Evolutionary conservation across 2,888 invertebrate genomes (phyloP).

Genomic region (Glaucopsyche alexis): DNA sequence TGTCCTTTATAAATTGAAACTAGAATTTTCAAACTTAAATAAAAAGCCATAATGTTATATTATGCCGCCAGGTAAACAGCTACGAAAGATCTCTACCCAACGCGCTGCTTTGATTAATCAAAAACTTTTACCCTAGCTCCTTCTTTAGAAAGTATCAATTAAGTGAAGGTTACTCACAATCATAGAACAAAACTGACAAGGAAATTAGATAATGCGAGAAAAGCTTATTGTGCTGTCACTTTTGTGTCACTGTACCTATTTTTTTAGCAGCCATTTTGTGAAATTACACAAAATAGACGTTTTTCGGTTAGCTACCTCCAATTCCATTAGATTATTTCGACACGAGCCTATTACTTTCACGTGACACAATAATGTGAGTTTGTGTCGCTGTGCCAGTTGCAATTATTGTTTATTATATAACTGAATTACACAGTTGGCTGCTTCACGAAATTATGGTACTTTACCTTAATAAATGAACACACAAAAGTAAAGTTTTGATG

Average conservation of each 20-base stretch:
- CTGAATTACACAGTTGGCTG: conserved; percentile 20
- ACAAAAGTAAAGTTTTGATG: neutral
- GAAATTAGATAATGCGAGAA: conserved; percentile 75
- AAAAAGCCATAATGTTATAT: too few species aligned
- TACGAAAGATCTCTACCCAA: neutral
- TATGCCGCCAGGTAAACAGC: too few species aligned
- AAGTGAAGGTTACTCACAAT: neutral
- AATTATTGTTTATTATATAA: conserved; percentile 25
- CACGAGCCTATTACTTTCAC: conserved; percentile 18
- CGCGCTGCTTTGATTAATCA: neutral
- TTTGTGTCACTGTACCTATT: conserved; percentile 66
- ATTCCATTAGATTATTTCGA: conserved; percentile 32
- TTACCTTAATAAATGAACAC: neutral
- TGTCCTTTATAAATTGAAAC: too few species aligned
- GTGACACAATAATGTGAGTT: conserved; percentile 15
- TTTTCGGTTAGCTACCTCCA: conserved; percentile 72
- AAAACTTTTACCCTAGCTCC: neutral
- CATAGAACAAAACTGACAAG: conserved; percentile 53
- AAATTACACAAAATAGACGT: conserved; percentile 76
- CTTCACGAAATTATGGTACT: neutral
- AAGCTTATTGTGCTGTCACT: conserved; percentile 67
- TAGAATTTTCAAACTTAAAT: too few species aligned
- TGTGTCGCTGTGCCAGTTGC: conserved; percentile 5
- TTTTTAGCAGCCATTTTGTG: conserved; percentile 72
- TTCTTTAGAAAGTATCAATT: conserved; percentile 15